Conservation (phyloP, 2,113 vertebrate genomes). For the Zingel zingel region DNA sequence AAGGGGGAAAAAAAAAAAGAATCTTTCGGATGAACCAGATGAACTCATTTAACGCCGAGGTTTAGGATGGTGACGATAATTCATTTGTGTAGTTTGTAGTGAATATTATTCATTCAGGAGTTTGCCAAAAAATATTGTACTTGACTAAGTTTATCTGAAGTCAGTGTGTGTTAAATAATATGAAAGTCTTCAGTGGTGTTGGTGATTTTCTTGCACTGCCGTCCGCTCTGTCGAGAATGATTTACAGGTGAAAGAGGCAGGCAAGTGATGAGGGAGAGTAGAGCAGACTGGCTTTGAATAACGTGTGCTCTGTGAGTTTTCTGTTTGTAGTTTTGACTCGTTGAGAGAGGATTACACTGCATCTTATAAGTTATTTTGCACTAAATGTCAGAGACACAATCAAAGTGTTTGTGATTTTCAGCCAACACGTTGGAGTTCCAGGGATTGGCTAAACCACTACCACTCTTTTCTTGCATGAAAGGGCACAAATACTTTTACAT, state of each 20-base stretch:
- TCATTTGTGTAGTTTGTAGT: constrained; percentile 51
- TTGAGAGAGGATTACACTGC: constrained; percentile 62
- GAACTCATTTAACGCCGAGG: constrained; percentile 37
- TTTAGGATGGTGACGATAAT: constrained; percentile 46
- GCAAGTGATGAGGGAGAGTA: constrained; percentile 1
- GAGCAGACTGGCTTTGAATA: constrained; percentile 37
- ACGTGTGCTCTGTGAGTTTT: constrained; percentile 35
- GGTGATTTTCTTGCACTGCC: constrained; percentile 35
- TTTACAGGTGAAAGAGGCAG: constrained; percentile 17
- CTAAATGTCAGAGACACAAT: constrained; percentile 82
- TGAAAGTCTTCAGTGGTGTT: constrained; percentile 44
- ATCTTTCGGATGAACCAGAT: constrained; percentile 45
- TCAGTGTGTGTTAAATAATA: constrained; percentile 48
- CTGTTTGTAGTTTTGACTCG: constrained; percentile 47
- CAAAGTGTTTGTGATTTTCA: constrained; percentile 75
- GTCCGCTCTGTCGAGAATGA: constrained; percentile 1
- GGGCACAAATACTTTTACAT: constrained; percentile 63
- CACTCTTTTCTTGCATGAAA: constrained; percentile 73
- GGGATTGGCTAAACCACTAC: constrained; percentile 67
- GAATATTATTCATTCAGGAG: constrained; percentile 71
- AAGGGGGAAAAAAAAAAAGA: constrained; percentile 28
- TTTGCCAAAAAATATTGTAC: constrained; percentile 70
- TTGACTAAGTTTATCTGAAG: constrained; percentile 38
- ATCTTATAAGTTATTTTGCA: constrained; percentile 81
- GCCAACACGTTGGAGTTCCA: constrained; percentile 63